Conservation (phyloP, 2,797 vertebrate genomes). For the Labeo calbasu region DNA sequence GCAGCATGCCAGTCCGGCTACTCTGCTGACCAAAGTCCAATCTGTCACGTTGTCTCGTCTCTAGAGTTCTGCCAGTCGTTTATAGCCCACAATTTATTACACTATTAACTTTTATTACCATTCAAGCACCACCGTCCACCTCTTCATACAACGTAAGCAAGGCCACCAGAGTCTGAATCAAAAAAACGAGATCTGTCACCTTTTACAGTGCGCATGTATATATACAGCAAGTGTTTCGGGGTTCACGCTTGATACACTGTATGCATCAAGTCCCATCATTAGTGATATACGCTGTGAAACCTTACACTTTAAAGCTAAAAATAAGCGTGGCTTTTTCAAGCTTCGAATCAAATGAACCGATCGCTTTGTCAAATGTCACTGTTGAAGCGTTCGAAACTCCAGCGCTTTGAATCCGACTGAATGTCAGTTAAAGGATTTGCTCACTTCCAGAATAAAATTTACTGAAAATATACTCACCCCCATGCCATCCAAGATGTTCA, state of each 20-base stretch:
- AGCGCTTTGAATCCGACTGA: not conserved
- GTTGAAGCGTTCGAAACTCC: not conserved
- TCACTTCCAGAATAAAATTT: too few species aligned
- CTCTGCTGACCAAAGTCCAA: not conserved
- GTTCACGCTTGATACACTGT: not conserved
- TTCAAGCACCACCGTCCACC: not conserved
- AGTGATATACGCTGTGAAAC: not conserved
- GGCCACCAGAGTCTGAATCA: slow-evolving; percentile 21
- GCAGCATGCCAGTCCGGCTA: not conserved
- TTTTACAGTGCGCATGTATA: slow-evolving; percentile 20
- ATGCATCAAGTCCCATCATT: not conserved
- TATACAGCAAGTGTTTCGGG: not conserved
- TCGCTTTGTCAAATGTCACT: not conserved
- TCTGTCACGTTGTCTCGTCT: slow-evolving; percentile 30
- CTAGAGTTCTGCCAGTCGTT: slow-evolving; percentile 16
- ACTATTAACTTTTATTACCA: slow-evolving; percentile 54
- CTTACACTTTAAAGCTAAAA: not conserved
- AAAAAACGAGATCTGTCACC: slow-evolving; percentile 35
- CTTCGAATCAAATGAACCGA: not conserved
- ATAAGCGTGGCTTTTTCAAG: not conserved
- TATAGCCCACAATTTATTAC: slow-evolving; percentile 52
- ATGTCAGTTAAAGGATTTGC: not conserved
- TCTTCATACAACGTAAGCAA: slow-evolving; percentile 5
- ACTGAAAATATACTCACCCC: too few species aligned
- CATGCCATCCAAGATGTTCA: too few species aligned